Base-by-base conservation (phyloP, 1,140 invertebrate genomes). In the Plectrocnemia conspersa region DNA sequence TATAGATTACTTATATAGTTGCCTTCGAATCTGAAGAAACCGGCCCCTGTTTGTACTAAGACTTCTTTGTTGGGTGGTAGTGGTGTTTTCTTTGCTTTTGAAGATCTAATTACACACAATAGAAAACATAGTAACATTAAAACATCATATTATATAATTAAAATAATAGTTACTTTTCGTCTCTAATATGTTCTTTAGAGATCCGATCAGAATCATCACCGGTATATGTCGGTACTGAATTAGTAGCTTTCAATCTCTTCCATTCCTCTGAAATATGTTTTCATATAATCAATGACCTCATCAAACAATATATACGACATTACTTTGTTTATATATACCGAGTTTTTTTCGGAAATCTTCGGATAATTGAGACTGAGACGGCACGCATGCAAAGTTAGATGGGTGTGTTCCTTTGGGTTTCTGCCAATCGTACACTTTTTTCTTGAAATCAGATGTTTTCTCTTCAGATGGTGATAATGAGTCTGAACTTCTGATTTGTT, bases 341-440 rank as follows among this genome's bases (percentile, higher is more conserved):
- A 82, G 74, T 68, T 80, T 85, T 59, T 82, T 84, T 1, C 82
- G 69, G 54, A 85, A 84, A 56, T 86, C 84, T 36, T 86, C 83
- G 6, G 80, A 80, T 1, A 85, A 64, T 32, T 80, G 78, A 48
- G 79, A 73, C 24, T 77, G 75, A 13, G 79, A 79, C 0, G 78
- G 75, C 2, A 78, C 65, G 0, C 77, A 71, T 4, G 71, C 19
- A 38, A 36, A 38, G 56, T 65, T 38, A 24, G 47, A 24, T 24
- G 25, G n/a, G 3, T 66, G 67, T 11, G 68, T 71, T 16, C 82
- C 83, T 63, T 86, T 88, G 62, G 84, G 82, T n/a, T 84, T 80
- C 62, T 90, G 83, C 89, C 88, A 92, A 65, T 92, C 89, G 58
- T 85, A 80, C 1, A 92, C 70, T 67, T 91, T 91, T 69, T 88